Percentiles rank a stretch among this genome's conserved stretches.
These are phyloP conservation scores for Ptychoptera contaminata DNA, from an alignment of 2,888 invertebrate genomes.

Conservation along the genomic window DNA sequence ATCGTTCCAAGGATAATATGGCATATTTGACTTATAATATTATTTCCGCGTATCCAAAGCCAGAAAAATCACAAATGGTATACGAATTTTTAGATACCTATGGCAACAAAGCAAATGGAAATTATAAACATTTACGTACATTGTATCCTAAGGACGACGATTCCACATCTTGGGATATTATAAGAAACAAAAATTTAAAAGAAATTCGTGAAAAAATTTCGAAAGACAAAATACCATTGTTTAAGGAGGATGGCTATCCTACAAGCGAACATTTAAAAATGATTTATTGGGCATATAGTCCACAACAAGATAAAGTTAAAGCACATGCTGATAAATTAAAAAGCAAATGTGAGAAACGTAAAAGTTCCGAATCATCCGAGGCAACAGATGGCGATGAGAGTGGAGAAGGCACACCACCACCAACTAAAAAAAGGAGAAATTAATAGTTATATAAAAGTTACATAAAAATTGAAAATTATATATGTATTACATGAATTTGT, in stretches of 20 bases:
- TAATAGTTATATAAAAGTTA: no score
- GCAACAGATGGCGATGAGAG: no score
- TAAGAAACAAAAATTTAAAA: slow-evolving; percentile 46
- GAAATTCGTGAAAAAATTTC: slow-evolving; percentile 39
- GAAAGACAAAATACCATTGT: slow-evolving; percentile 43
- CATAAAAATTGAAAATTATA: no score
- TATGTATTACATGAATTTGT: no score
- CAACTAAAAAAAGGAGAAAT: no score
- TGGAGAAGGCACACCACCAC: no score
- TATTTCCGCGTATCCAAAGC: slow-evolving; percentile 40
- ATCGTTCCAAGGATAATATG: slow-evolving; percentile 50
- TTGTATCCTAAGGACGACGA: slow-evolving; percentile 37
- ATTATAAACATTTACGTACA: slow-evolving; percentile 55
- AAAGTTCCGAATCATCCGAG: slow-evolving; percentile 14
- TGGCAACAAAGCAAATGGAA: slow-evolving; percentile 39
- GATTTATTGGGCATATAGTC: slow-evolving; percentile 62
- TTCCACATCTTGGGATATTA: slow-evolving; percentile 57
- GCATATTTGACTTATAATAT: slow-evolving; percentile 47
- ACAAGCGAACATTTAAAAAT: slow-evolving; percentile 49
- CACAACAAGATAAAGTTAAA: slow-evolving; percentile 51
- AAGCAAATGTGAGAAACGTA: slow-evolving; percentile 26
- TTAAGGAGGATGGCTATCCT: slow-evolving; percentile 48
- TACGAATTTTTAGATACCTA: slow-evolving; percentile 47
- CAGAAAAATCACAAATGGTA: slow-evolving; percentile 31
- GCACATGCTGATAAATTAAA: slow-evolving; percentile 31